Base-by-base conservation (phyloP, 2,888 invertebrate species). In the Acanthoscelides obtectus region DNA sequence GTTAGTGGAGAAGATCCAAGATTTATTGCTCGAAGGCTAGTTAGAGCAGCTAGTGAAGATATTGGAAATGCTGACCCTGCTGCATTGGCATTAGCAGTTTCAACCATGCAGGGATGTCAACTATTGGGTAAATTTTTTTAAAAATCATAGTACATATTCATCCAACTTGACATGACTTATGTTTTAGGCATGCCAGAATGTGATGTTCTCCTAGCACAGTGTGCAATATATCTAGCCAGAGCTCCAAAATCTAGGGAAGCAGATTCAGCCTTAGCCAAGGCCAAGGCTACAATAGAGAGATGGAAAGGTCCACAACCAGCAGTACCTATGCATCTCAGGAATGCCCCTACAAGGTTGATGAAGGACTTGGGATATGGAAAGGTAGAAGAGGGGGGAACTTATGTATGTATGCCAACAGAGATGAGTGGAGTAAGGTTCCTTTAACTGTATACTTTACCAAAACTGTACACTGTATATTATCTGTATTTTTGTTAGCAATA, bases 271-370 rank as follows among this genome's bases (percentile, higher is more conserved):
- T 81, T 88, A 67, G 83, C 80, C 0, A 79, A 78, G 72, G 93
- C 93, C 20, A 91, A 92, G 81, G 82, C 83, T 66, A 84, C 87
- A 20, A 88, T 94, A 69, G 82, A 83, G 0, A 86, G 90, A 72
- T 88, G 89, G 19, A 88, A 91, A 80, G 94, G 94, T 0, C 87
- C 91, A 0, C 87, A 93, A 72, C 94, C 94, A 0, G 84, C 89
- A 0, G 92, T 95, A 5, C 95, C 95, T 0, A 86, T 95, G 73
- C 93, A 93, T 85, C 86, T 95, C 75, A 87, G 94, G 72, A 93
- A 94, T 86, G 94, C 94, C n/a, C 90, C 94, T 2, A 93, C 93
- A 0, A 91, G 88, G 82, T 86, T 94, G 0, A 93, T 94, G 93
- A 90, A 89, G 82, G 88, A 92, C 82, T 84, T 94, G 78, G 93